Conservation (phyloP, 1,140 invertebrate genomes). For the Halyomorpha halys region DNA sequence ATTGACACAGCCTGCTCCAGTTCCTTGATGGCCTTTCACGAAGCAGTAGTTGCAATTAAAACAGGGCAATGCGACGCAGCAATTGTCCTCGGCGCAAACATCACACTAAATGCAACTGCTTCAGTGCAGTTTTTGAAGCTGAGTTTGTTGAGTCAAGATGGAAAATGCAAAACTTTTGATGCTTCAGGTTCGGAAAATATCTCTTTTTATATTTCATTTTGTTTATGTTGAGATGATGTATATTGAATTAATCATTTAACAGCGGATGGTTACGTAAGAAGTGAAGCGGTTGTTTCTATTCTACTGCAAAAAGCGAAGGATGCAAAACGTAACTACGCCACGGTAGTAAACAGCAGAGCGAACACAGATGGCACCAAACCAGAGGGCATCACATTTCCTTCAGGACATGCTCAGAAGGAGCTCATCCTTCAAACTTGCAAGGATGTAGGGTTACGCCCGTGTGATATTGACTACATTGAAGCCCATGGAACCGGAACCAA, state of each 20-base stretch:
- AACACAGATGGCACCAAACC: constrained; percentile 87
- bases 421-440: constrained; percentile 77
- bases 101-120: constrained; percentile 75
- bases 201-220: neutral
- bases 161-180: constrained; percentile 87
- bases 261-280: constrained; percentile 81
- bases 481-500: constrained; percentile 95
- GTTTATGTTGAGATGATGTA: too few species aligned
- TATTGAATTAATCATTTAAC: neutral
- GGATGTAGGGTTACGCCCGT: constrained; percentile 69
- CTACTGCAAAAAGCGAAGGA: constrained; percentile 64
- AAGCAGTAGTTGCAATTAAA: constrained; percentile 72
- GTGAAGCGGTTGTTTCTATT: constrained; percentile 74
- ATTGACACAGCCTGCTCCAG: constrained; percentile 95
- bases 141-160: constrained; percentile 80
- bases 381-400: constrained; percentile 84
- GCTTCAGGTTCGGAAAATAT: constrained; percentile 46
- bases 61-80: constrained; percentile 83
- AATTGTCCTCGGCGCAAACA: constrained; percentile 68
- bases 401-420: constrained; percentile 71
- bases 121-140: constrained; percentile 89
- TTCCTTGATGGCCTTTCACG: constrained; percentile 75
- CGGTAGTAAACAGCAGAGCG: constrained; percentile 70
- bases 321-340: constrained; percentile 75
- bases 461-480: constrained; percentile 77